Conservation (phyloP, 2,797 vertebrate species). For the Tarsius wallacei region DNA sequence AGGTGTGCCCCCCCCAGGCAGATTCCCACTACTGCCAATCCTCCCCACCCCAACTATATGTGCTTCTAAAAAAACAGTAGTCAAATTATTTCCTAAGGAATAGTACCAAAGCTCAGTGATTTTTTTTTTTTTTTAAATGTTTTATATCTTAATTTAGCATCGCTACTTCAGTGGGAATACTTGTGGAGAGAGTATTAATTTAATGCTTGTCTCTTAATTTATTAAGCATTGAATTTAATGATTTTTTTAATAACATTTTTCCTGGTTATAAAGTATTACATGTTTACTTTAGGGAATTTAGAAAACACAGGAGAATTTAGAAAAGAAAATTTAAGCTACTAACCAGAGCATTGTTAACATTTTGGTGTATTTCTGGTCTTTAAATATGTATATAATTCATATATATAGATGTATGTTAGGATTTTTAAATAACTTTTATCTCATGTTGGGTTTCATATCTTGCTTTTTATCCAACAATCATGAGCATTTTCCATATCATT, state of each 20-base stretch:
- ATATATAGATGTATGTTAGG: neutral
- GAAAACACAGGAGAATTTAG: constrained; percentile 6
- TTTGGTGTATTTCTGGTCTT: constrained; percentile 32
- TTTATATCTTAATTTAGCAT: constrained; percentile 49
- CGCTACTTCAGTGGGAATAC: constrained; percentile 13
- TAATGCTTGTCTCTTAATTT: constrained; percentile 41
- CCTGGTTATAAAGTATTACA: neutral
- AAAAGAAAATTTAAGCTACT: constrained; percentile 46
- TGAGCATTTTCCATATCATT: constrained; percentile 12
- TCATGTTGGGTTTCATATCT: constrained; percentile 36
- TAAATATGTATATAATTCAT: neutral
- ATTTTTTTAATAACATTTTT: constrained; percentile 24
- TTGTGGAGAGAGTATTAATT: constrained; percentile 55
- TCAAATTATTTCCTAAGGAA: constrained; percentile 27
- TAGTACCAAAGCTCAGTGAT: neutral
- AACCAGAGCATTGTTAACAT: constrained; percentile 6
- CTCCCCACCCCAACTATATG: neutral
- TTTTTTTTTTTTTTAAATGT: neutral
- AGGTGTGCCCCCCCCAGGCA: too few species aligned
- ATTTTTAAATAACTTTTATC: constrained; percentile 33
- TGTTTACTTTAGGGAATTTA: constrained; percentile 57
- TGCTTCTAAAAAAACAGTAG: neutral
- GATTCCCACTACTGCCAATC: too few species aligned
- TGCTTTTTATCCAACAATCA: constrained; percentile 29
- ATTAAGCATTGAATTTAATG: constrained; percentile 47